phyloP scores from a whole-genome alignment of 2,113 vertebrate species.

The Regulus satrapa region DNA sequence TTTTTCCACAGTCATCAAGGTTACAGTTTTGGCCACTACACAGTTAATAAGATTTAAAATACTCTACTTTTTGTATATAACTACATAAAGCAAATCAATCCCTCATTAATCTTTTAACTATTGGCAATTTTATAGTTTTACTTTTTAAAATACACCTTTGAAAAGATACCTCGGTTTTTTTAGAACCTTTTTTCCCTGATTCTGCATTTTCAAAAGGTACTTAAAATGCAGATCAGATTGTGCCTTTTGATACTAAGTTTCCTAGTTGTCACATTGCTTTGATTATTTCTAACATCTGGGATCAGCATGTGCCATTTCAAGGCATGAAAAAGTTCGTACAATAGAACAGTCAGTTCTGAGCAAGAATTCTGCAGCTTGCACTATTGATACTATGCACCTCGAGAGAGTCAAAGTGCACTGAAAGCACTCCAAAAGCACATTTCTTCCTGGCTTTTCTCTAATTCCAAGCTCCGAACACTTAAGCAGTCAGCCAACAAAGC shows the following conservation, averaged over 20 bases:
- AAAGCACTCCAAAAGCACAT: constrained; percentile 23
- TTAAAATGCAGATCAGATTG: not conserved
- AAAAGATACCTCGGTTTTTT: not conserved
- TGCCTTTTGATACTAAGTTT: not conserved
- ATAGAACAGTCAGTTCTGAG: not conserved
- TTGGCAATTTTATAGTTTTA: not conserved
- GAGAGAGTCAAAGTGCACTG: constrained; percentile 4
- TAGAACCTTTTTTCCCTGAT: not conserved
- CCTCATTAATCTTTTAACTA: not conserved
- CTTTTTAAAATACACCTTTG: not conserved
- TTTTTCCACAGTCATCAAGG: constrained; percentile 9
- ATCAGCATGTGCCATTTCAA: constrained; percentile 37
- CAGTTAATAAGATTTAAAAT: constrained; percentile 32
- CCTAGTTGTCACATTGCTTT: constrained; percentile 13
- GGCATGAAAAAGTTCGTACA: not conserved
- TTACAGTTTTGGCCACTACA: constrained; percentile 40
- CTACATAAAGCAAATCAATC: not conserved
- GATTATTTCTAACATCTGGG: constrained; percentile 51
- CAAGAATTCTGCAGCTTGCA: not conserved
- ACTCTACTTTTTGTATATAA: not conserved
- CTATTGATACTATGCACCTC: not conserved
- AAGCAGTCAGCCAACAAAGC: constrained; percentile 31
- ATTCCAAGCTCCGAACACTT: constrained; percentile 8
- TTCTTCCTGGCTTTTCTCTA: constrained; percentile 35
- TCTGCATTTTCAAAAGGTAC: not conserved